A percentile compares a stretch with the other conserved stretches of the same genome.
These are phyloP conservation scores for Harmothoe impar DNA, from an alignment of 2,888 invertebrate species.

Conservation along the genomic window DNA sequence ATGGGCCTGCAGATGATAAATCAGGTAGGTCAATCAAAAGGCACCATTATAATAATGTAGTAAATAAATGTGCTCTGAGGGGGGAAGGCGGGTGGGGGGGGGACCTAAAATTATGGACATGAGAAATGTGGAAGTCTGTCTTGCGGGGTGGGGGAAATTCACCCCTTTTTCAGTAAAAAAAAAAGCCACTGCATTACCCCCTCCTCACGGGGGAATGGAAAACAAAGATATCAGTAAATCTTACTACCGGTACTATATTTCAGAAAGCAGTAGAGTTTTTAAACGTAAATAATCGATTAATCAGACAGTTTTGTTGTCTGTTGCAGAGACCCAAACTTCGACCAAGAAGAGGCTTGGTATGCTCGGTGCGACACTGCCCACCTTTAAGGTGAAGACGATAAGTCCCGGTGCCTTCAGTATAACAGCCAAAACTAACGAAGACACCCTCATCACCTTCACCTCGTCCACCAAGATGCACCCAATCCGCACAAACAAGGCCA, in stretches of 20 bases:
- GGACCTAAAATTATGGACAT: no score
- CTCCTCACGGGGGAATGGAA: no score
- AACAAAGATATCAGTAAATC: no score
- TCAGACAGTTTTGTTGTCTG: neutral
- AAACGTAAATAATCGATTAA: no score
- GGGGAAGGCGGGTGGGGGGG: no score
- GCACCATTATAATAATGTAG: neutral
- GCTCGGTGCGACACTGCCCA: constrained; percentile 67
- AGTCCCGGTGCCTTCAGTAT: constrained; percentile 61
- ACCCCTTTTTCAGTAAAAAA: no score
- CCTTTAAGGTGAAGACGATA: constrained; percentile 9
- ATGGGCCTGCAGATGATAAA: constrained; percentile 79
- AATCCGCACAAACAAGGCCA: neutral
- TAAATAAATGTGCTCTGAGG: no score
- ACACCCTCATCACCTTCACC: constrained; percentile 51
- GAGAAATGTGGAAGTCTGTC: no score
- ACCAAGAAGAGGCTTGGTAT: constrained; percentile 71
- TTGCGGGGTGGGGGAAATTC: no score
- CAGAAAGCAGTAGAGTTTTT: no score
- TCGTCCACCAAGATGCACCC: constrained; percentile 47
- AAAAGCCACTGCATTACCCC: no score
- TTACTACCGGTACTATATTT: no score
- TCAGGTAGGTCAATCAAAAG: constrained; percentile 57
- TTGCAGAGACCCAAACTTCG: neutral
- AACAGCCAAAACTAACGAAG: constrained; percentile 53